Percentiles rank a stretch among this genome's conserved stretches.
Evolutionary conservation across 1,140 invertebrate species (phyloP).

Genomic region (Zaprionus camerounensis): DNA sequence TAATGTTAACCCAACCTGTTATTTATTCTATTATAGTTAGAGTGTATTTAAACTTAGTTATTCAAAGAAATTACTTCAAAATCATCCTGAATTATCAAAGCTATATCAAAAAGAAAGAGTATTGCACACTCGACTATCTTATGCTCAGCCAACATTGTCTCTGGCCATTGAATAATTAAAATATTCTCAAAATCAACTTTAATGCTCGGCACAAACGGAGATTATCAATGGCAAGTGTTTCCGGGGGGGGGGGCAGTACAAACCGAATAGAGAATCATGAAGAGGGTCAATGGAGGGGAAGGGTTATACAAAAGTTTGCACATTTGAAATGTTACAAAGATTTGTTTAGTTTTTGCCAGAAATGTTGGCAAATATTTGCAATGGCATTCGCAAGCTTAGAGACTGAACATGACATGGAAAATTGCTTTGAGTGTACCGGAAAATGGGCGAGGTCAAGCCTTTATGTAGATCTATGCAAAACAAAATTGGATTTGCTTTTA

Average conservation of each 20-base stretch:
- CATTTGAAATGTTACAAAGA: slow-evolving; percentile 73
- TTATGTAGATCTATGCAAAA: slow-evolving; percentile 44
- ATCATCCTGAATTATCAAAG: too few relatives aligned
- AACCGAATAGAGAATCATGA: slow-evolving; percentile 15
- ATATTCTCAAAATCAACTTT: slow-evolving; percentile 59
- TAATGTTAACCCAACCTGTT: too few relatives aligned
- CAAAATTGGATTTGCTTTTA: slow-evolving; percentile 74
- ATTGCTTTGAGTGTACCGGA: slow-evolving; percentile 24
- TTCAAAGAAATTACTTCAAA: too few relatives aligned
- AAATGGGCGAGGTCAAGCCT: slow-evolving; percentile 26
- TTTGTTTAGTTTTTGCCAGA: slow-evolving; percentile 73
- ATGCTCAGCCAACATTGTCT: slow-evolving; percentile 28
- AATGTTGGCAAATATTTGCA: slow-evolving; percentile 72
- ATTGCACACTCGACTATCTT: neutral
- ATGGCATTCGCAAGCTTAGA: slow-evolving; percentile 32
- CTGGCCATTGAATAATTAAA: slow-evolving; percentile 57
- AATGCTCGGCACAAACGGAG: slow-evolving; percentile 50
- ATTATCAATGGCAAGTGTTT: slow-evolving; percentile 41
- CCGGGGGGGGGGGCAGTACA: neutral
- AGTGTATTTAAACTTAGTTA: too few relatives aligned
- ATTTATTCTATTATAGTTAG: neutral
- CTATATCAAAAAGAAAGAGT: neutral
- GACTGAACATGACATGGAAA: slow-evolving; percentile 14
- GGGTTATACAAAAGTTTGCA: slow-evolving; percentile 57
- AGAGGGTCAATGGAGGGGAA: neutral